Conservation (phyloP, 1,140 invertebrate genomes). For the Acromyrmex charruanus region DNA sequence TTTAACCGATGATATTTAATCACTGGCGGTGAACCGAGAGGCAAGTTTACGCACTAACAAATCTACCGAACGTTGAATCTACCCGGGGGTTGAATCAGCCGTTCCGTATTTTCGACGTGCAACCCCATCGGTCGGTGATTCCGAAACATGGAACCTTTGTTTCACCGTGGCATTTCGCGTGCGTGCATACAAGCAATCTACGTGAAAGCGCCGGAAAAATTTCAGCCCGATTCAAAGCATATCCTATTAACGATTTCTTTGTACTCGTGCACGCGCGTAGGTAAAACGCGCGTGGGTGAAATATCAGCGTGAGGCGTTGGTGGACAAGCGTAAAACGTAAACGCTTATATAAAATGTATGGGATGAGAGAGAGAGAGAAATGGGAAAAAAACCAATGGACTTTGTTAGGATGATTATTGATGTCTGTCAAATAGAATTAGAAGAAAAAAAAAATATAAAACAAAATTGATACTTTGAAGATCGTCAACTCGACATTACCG, state of each 20-base stretch:
- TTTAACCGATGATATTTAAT: conserved; percentile 44
- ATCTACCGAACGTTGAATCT: conserved; percentile 22
- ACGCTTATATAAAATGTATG: conserved; percentile 23
- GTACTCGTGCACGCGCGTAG: conserved; percentile 12
- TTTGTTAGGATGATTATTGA: conserved; percentile 10
- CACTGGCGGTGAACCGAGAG: conserved; percentile 46
- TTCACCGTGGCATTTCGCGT: conserved; percentile 22
- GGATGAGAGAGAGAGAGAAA: neutral
- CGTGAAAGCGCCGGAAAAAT: conserved; percentile 30
- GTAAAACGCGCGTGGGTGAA: conserved; percentile 29
- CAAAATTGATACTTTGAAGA: neutral
- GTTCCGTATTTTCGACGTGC: conserved; percentile 28
- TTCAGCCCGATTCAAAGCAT: conserved; percentile 10
- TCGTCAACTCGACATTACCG: neutral
- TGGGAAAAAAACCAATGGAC: neutral
- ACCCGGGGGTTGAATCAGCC: conserved; percentile 14
- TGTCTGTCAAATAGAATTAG: neutral
- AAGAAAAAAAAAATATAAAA: neutral
- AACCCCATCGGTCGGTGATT: conserved; percentile 8
- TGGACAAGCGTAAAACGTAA: conserved; percentile 16
- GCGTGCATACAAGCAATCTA: neutral
- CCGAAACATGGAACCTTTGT: conserved; percentile 17
- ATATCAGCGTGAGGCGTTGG: conserved; percentile 20
- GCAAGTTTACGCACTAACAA: conserved; percentile 59
- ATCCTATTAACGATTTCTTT: conserved; percentile 44